phyloP scores from a whole-genome alignment of 2,113 vertebrate genomes.

The Campylorhamphus procurvoides region DNA sequence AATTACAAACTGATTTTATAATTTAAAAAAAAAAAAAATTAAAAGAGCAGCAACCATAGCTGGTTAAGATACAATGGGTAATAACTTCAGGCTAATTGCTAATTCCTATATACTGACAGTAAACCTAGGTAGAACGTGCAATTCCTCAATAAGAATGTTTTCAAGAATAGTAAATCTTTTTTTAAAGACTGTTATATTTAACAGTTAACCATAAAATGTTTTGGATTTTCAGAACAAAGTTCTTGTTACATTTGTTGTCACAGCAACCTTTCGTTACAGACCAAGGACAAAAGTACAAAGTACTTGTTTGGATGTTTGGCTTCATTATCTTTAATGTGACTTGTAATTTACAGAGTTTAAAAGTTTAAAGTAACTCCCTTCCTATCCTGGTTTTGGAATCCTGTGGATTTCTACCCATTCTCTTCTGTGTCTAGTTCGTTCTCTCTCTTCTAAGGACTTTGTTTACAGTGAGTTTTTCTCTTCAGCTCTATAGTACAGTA shows the following conservation, averaged over 20 bases:
- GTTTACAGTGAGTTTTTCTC: neutral
- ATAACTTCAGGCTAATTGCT: neutral
- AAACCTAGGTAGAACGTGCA: neutral
- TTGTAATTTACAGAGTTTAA: neutral
- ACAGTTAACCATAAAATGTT: neutral
- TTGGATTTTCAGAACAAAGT: neutral
- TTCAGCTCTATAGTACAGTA: rapidly evolving
- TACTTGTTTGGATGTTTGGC: neutral
- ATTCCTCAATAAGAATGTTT: neutral
- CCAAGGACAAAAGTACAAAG: neutral
- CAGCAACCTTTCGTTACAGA: neutral
- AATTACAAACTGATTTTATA: neutral
- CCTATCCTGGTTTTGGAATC: neutral
- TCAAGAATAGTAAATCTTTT: neutral
- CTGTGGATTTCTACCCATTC: neutral
- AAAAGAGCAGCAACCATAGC: neutral
- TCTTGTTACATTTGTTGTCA: neutral
- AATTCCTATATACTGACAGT: neutral
- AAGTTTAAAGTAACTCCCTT: neutral
- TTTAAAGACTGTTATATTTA: rapidly evolving
- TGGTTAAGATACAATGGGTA: neutral
- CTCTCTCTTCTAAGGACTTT: neutral
- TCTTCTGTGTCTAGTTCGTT: neutral
- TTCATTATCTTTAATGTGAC: neutral
- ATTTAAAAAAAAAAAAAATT: neutral